Evolutionary conservation across 1,140 invertebrate species (phyloP), one percentile per base, ranked within the genome.

Genomic region (Ylistrum balloti): DNA sequence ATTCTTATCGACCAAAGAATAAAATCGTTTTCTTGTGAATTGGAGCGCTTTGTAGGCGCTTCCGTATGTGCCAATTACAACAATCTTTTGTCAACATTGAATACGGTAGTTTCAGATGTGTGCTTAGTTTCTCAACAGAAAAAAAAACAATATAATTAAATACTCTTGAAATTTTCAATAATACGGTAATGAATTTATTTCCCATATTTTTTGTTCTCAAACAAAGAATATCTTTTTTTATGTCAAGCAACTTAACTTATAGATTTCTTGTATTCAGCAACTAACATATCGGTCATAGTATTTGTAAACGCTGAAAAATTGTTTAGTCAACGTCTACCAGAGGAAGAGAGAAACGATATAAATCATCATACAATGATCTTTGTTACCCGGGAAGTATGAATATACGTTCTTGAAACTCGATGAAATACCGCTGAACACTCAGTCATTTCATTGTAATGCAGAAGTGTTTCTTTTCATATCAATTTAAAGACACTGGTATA

Each of bases 41-140:
- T 74, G 56, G 22, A 74, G 56, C 2, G 22, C 1, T 74, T 28
- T 74, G 56, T 28, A n/a, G n/a, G 17, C 56, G 9, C 56, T 28
- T 74, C 56, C 56, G 1, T 28, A 28, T 28, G 22, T n/a, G 56
- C 56, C 56, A 74, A 74, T 74, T 74, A 74, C n/a, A 74, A 74
- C 56, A 11, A 11, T n/a, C n/a, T n/a, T 74, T 22, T 74, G 56
- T 74, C 56, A 74, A 74, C 17, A 74, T 74, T n/a, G 28, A 74
- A 74, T 74, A 28, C 28, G 56, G n/a, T 74, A 74, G n/a, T 74
- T n/a, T 74, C 56, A 74, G 56, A 74, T 74, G 56, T 74, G 56
- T 74, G n/a, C 17, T 0, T 74, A 74, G 56, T 28, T 28, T 74
- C 56, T 74, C 56, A 74, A 74, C 56, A 74, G 56, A 74, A 74